phyloP scores from a whole-genome alignment of 1,140 invertebrate genomes.

The Hetaerina americana region DNA sequence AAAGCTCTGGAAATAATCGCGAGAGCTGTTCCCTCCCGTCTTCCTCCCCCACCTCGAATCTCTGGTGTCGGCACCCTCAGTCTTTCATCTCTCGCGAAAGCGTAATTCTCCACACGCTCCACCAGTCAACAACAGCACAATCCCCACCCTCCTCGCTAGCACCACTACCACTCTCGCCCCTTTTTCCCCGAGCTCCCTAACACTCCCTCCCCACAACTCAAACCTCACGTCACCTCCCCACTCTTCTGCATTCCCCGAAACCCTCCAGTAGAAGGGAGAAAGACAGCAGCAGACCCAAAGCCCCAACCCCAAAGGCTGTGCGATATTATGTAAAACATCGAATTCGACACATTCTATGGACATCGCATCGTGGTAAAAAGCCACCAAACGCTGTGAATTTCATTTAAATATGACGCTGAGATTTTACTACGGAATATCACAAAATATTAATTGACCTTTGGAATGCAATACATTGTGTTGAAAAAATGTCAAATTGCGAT shows the following conservation, averaged over 20 bases:
- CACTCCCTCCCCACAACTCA: not conserved
- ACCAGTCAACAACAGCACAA: not conserved
- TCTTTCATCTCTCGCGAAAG: not conserved
- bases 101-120: not conserved
- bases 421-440: too few species aligned
- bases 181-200: not conserved
- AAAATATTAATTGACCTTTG: too few species aligned
- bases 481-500: too few species aligned
- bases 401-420: too few species aligned
- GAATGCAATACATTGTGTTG: too few species aligned
- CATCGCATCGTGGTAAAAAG: too few species aligned
- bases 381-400: too few species aligned
- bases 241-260: not conserved
- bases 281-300: not conserved
- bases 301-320: not conserved
- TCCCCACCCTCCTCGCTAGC: not conserved
- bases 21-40: not conserved
- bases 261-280: not conserved
- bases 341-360: too few species aligned
- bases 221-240: not conserved
- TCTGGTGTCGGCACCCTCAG: not conserved
- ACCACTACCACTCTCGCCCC: not conserved
- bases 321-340: too few species aligned
- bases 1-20: not conserved
- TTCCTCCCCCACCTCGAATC: not conserved